Conservation (phyloP, 2,888 invertebrate genomes). For the Reticulitermes lucifugus region DNA sequence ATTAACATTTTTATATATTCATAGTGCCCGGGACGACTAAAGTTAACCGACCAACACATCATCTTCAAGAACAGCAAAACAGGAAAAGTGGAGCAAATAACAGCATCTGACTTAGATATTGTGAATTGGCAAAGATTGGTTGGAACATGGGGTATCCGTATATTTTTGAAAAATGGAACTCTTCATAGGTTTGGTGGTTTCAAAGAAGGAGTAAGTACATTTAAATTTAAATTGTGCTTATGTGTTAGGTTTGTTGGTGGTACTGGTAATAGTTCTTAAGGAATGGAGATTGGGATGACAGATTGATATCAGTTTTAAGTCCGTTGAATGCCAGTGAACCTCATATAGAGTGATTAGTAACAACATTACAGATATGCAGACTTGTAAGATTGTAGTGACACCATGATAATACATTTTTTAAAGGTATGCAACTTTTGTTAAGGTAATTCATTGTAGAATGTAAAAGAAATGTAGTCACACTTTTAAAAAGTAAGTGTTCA, state of each 20-base stretch:
- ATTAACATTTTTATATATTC: slow-evolving; percentile 10
- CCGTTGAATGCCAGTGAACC: too few species aligned
- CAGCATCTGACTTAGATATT: slow-evolving; percentile 85
- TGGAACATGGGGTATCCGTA: slow-evolving; percentile 88
- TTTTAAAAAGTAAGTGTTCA: too few species aligned
- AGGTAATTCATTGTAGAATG: too few species aligned
- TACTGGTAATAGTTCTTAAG: too few species aligned
- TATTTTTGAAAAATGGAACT: slow-evolving; percentile 90
- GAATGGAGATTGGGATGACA: too few species aligned
- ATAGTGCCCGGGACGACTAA: slow-evolving; percentile 91
- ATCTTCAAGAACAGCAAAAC: slow-evolving; percentile 96
- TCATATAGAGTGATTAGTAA: too few species aligned
- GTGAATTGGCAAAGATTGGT: slow-evolving; percentile 95
- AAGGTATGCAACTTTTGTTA: too few species aligned
- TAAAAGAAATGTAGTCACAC: too few species aligned
- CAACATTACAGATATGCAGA: too few species aligned
- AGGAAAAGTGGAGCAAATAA: slow-evolving; percentile 94
- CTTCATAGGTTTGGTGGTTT: slow-evolving; percentile 95
- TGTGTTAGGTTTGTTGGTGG: neutral
- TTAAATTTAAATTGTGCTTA: neutral
- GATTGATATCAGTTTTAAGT: too few species aligned
- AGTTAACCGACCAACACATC: slow-evolving; percentile 90
- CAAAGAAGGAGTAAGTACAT: slow-evolving; percentile 79
- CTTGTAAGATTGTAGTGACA: too few species aligned
- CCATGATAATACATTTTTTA: too few species aligned